Evolutionary conservation across 2,113 vertebrate species (phyloP), one percentile per base, ranked within the genome.

Genomic region (Callospermophilus lateralis): DNA sequence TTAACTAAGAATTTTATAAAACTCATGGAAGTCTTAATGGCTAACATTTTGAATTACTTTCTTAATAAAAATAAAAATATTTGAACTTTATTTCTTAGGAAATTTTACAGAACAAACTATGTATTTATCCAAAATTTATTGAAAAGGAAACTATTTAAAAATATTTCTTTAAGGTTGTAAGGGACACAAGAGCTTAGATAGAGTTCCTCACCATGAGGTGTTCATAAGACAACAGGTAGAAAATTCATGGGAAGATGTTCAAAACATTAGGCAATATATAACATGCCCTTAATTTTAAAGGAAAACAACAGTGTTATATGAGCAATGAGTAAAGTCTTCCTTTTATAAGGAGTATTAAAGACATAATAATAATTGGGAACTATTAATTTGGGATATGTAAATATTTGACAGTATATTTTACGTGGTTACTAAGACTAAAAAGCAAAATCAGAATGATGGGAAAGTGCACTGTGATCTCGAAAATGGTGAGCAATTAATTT

Each of bases 1-100:
- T 13, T 68, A 84, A 68, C 4, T 30, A 90, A 51, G 5, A 96
- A 67, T 96, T 88, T 67, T 73, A 61, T 87, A 96, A 84, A 89
- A 63, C 61, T 77, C 32, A 34, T 45, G 1, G 1, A 77, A 61
- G 12, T 78, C 15, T 45, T 63, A 28, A 90, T 1, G 19, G n/a
- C 4, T 89, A 77, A 92, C 42, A 39, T 72, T 73, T 74, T 61
- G 6, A 93, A 80, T 87, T 73, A 13, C 24, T 34, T 91, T 91
- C 28, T 88, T 61, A 78, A 93, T 48, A 79, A 53, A 94, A 95
- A 90, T 10, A n/a, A 85, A 91, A 81, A 53, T 3, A 78, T 1
- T 11, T 51, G 30, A 70, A 17, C 10, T 34, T 1, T 76, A 81
- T 87, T 95, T 90, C 45, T 84, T 84, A 63, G 72, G 13, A 87